These are phyloP conservation scores for Alethe diademata DNA, from an alignment of 2,113 vertebrate species.

Conservation along the genomic window DNA sequence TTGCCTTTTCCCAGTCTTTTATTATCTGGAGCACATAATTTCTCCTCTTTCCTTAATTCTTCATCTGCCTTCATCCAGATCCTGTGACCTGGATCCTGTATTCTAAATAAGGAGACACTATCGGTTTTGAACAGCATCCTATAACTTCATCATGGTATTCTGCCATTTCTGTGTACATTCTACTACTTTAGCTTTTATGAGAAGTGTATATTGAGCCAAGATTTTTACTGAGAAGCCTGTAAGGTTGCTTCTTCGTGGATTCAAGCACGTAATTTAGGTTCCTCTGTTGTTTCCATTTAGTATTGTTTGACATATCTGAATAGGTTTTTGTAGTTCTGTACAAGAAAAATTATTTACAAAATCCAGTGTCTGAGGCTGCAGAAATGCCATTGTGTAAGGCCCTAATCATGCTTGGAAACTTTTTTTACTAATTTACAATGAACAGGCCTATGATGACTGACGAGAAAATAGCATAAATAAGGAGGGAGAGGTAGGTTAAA, in stretches of 20 bases:
- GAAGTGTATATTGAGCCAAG: background rate
- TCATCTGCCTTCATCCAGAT: background rate
- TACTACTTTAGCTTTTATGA: background rate
- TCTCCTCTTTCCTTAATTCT: background rate
- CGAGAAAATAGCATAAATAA: background rate
- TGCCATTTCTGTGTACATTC: background rate
- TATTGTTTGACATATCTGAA: background rate
- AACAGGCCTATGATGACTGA: background rate
- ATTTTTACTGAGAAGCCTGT: background rate
- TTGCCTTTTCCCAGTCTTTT: background rate
- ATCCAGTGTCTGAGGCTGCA: background rate
- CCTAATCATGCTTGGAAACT: background rate
- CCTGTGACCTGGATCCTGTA: background rate
- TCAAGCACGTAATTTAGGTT: background rate
- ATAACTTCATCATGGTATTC: background rate
- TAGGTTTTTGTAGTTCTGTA: background rate
- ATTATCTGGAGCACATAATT: background rate
- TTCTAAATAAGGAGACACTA: background rate
- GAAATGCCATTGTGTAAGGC: background rate
- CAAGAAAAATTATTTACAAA: background rate
- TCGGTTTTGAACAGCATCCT: background rate
- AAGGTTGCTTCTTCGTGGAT: rapidly evolving
- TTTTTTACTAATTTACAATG: background rate
- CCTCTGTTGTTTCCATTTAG: background rate
- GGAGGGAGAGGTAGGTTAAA: background rate